Conservation (phyloP, 2,888 invertebrate genomes). For the Palloptera scutellata region DNA sequence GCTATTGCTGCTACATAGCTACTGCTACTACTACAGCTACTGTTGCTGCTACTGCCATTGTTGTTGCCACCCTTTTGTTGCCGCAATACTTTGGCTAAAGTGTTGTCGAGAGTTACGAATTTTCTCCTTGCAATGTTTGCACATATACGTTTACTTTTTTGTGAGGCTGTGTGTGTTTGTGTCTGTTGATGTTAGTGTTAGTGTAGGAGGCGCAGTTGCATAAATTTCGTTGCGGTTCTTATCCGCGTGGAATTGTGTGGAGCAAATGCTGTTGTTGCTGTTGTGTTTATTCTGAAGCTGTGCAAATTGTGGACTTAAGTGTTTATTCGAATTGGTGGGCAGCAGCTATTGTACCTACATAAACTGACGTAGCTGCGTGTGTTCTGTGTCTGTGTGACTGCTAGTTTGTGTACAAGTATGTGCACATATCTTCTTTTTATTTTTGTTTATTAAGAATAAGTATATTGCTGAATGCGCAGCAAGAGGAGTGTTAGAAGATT, state of each 20-base stretch:
- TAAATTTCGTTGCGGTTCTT: constrained; percentile 54
- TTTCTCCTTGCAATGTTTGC: background rate
- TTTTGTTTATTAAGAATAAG: background rate
- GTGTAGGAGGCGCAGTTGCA: constrained; percentile 40
- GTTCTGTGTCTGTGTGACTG: background rate
- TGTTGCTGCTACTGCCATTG: background rate
- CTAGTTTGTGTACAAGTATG: background rate
- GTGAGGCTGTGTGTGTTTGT: background rate
- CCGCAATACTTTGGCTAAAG: constrained; percentile 27
- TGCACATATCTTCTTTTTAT: background rate
- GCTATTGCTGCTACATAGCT: constrained; percentile 7
- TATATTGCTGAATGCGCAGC: background rate
- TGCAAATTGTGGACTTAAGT: constrained; percentile 58
- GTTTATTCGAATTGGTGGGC: constrained; percentile 49
- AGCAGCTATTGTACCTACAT: too few species aligned
- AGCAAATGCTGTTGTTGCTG: background rate
- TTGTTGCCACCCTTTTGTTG: constrained; percentile 22
- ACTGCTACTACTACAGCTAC: background rate
- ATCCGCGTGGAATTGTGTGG: constrained; percentile 15
- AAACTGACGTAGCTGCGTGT: background rate
- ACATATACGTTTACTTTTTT: background rate
- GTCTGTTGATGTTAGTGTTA: background rate
- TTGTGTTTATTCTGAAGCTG: constrained; percentile 35
- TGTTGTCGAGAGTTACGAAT: constrained; percentile 15
- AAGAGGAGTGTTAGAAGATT: too few species aligned